phyloP scores from a whole-genome alignment of 2,888 invertebrate genomes.

The Lagria hirta region DNA sequence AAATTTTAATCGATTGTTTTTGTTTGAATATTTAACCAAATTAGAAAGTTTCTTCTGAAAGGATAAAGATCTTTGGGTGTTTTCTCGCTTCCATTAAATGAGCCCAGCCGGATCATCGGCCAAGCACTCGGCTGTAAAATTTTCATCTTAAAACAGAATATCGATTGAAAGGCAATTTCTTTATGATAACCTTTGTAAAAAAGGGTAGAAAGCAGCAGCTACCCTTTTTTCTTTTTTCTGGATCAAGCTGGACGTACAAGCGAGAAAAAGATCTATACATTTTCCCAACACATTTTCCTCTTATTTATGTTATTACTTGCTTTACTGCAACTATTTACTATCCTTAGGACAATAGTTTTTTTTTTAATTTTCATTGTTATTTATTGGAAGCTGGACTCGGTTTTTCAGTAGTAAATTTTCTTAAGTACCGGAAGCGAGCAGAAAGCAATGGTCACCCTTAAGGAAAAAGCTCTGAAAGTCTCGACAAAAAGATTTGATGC shows the following conservation, averaged over 20 bases:
- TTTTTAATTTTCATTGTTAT: constrained; percentile 2
- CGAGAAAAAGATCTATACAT: constrained; percentile 26
- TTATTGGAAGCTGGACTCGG: constrained; percentile 32
- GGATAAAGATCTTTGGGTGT: too few species aligned
- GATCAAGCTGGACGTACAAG: constrained; percentile 7
- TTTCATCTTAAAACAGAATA: constrained; percentile 33
- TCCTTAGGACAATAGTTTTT: constrained; percentile 1
- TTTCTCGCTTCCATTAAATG: too few species aligned
- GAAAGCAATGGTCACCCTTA: constrained; percentile 33
- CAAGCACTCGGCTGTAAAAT: constrained; percentile 30
- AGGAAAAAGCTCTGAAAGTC: too few species aligned
- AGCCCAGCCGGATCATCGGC: constrained; percentile 24
- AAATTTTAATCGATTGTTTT: too few species aligned
- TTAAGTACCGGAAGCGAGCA: constrained; percentile 51
- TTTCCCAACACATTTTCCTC: constrained; percentile 27
- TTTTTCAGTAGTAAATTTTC: constrained; percentile 47
- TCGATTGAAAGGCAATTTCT: constrained; percentile 31
- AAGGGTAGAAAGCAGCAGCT: too few species aligned
- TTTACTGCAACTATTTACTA: constrained; percentile 24
- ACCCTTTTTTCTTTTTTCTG: constrained; percentile 22
- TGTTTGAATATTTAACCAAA: too few species aligned
- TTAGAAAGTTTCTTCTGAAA: too few species aligned
- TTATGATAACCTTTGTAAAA: constrained; percentile 34
- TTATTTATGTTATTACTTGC: constrained; percentile 27
- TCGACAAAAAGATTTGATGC: too few species aligned